Conservation (phyloP, 2,113 vertebrate species). For the Panthera leo region DNA sequence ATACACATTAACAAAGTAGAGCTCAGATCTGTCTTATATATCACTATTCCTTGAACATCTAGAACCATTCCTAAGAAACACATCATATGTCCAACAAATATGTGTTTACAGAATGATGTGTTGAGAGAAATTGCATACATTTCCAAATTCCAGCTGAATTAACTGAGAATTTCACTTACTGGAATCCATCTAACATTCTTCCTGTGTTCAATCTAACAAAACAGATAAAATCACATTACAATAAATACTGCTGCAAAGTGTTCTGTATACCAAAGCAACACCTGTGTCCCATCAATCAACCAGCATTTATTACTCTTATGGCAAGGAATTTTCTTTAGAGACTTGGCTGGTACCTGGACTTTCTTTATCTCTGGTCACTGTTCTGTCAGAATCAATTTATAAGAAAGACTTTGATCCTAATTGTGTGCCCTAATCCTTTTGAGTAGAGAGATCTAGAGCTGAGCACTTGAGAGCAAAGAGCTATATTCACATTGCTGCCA, state of each 20-base stretch:
- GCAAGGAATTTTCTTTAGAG: slow-evolving; percentile 24
- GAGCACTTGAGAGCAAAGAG: not conserved
- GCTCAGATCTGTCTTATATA: not conserved
- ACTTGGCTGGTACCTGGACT: not conserved
- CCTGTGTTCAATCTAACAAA: slow-evolving; percentile 1
- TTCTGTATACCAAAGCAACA: slow-evolving; percentile 33
- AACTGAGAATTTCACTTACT: not conserved
- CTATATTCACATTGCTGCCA: not conserved
- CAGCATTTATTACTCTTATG: not conserved
- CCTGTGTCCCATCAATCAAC: slow-evolving; percentile 6
- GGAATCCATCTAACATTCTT: not conserved
- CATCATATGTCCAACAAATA: not conserved
- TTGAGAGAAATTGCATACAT: not conserved
- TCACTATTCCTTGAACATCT: not conserved
- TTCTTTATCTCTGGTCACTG: slow-evolving; percentile 47
- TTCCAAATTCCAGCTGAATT: slow-evolving; percentile 1
- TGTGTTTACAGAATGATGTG: not conserved
- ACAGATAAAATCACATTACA: not conserved
- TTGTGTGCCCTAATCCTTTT: not conserved
- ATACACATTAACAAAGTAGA: not conserved
- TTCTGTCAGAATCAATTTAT: slow-evolving; percentile 50
- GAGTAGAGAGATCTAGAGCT: not conserved
- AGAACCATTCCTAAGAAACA: not conserved
- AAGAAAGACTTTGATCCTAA: slow-evolving; percentile 46
- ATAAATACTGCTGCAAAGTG: not conserved